Base-by-base conservation (phyloP, 2,797 vertebrate species). In the Micrastur ruficollis region DNA sequence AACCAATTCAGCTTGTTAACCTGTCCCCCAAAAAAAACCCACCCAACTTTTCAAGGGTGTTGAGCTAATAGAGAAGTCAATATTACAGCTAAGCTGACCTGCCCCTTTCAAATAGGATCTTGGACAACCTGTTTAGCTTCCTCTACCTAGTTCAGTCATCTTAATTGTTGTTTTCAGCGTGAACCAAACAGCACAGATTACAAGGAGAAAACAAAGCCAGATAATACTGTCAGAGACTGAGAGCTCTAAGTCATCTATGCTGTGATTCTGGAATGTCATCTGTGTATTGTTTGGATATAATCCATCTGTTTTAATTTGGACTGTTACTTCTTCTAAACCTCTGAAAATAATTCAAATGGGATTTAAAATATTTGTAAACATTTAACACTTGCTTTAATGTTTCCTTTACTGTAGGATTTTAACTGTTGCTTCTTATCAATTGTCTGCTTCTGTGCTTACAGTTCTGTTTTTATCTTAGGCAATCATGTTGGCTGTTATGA, bases 401-500 rank as follows among this genome's bases (percentile, higher is more conserved):
- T 73, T 81, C 55, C 31, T 86, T 75, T 76, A 17, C 23, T 50
- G 11, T 76, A 75, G n/a, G 32, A 36, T 68, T 94, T 81, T 55
- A 91, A 80, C 2, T 31, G 15, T 42, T 86, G 5, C 20, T 93
- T 87, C 50, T 50, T 85, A 11, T 14, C 20, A 38, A 12, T 84
- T 93, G 34, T 40, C 34, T 92, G 52, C 47, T 72, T 85, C 40
- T 73, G 0, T 9, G 6, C 86, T 96, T 79, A 90, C 26, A 72
- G 23, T 79, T 90, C 14, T 95, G 42, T 90, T 74, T 94, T 95
- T 85, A 42, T 90, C 92, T 62, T 93, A 99, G 99, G 99, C 99
- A 56, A 97, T 99, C 98, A 99, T 99, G 99, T 98, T 99, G 84
- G 99, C 99, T 5, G 99, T 99, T 95, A 99, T 99, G 98, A 99